Evolutionary conservation across 2,797 vertebrate species (phyloP).

Genomic region (Peromyscus melanophrys): DNA sequence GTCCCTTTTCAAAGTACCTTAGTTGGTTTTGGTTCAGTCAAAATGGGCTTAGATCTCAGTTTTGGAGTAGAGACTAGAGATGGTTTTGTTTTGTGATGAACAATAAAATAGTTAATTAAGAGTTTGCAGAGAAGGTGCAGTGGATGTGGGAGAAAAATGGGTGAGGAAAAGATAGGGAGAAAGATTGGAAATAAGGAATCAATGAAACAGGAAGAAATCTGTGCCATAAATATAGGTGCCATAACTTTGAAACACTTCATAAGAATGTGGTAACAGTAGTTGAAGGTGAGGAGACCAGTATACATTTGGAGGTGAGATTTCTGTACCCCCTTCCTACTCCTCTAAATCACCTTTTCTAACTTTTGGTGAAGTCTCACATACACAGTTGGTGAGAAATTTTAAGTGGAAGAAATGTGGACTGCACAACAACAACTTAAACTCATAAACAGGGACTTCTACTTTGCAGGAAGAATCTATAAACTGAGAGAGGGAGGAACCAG

Average conservation of each 20-base stretch:
- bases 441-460: background rate
- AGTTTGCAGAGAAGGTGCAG: background rate
- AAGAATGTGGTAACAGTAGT: background rate
- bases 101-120: background rate
- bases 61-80: background rate
- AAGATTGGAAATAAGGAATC: background rate
- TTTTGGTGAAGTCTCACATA: background rate
- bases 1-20: background rate
- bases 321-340: rapidly evolving
- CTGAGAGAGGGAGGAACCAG: background rate
- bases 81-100: background rate
- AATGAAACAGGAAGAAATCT: background rate
- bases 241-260: background rate
- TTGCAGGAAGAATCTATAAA: background rate
- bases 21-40: background rate
- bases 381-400: background rate
- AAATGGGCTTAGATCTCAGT: background rate
- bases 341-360: background rate
- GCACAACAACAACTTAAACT: background rate
- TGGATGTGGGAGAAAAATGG: background rate
- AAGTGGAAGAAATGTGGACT: background rate
- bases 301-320: background rate
- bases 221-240: background rate
- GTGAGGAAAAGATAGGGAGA: background rate
- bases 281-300: background rate